Conservation (phyloP, 2,113 vertebrate species). For the Hiodon tergisus region DNA sequence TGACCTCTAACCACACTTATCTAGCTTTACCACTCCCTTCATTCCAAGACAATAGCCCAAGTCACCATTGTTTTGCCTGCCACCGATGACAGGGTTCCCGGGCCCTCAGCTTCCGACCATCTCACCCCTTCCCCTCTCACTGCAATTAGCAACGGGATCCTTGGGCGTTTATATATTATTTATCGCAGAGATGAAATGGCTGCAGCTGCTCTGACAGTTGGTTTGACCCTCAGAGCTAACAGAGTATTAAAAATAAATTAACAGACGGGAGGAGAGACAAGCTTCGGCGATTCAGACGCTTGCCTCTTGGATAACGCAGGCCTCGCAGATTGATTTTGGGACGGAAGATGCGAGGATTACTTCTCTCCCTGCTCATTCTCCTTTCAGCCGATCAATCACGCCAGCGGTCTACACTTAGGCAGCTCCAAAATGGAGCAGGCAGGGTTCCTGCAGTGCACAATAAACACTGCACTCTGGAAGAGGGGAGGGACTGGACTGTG, state of each 20-base stretch:
- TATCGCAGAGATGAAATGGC: conserved; percentile 23
- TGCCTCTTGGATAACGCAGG: conserved; percentile 6
- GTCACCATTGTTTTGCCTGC: conserved; percentile 15
- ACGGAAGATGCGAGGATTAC: conserved; percentile 22
- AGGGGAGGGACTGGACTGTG: neutral
- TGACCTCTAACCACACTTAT: conserved; percentile 51
- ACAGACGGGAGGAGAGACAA: conserved; percentile 17
- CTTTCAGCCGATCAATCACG: conserved; percentile 19
- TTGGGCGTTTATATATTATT: conserved; percentile 23
- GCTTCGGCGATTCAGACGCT: neutral
- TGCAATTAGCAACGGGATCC: conserved; percentile 13
- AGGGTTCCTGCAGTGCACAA: neutral
- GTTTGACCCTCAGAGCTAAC: conserved; percentile 27
- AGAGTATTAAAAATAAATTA: conserved; percentile 30
- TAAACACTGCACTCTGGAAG: neutral
- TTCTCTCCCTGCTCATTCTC: conserved; percentile 13
- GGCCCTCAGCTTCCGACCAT: neutral
- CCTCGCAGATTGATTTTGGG: conserved; percentile 23
- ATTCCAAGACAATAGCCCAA: conserved; percentile 11
- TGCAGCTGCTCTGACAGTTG: conserved; percentile 21
- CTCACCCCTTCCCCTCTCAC: neutral
- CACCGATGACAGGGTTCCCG: neutral
- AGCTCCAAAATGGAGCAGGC: conserved; percentile 8
- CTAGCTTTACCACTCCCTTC: conserved; percentile 27
- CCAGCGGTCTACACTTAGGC: conserved; percentile 10